A percentile compares a stretch with the other conserved stretches of the same genome.
phyloP scores from a whole-genome alignment of 2,113 vertebrate genomes.

The Bubalus kerabau region DNA sequence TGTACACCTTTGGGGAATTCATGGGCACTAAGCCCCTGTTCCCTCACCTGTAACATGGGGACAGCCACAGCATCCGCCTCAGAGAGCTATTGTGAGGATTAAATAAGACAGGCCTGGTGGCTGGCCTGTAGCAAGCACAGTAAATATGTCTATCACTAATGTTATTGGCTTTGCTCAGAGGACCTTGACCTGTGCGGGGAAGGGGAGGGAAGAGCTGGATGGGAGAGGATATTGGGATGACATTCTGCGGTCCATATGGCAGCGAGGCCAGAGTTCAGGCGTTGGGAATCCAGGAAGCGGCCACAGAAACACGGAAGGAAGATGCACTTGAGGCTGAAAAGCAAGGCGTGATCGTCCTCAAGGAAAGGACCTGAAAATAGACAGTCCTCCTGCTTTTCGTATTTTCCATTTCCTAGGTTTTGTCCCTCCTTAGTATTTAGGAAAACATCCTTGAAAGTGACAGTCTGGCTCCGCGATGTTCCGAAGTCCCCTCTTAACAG shows the following conservation, averaged over 20 bases:
- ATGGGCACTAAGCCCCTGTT: background rate
- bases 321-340: background rate
- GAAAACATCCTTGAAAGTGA: background rate
- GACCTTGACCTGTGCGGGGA: background rate
- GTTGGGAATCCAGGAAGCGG: background rate
- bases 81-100: background rate
- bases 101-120: background rate
- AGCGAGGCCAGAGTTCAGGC: background rate
- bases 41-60: background rate
- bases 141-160: background rate
- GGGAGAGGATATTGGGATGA: background rate
- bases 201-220: no score
- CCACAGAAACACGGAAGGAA: background rate
- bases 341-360: fast-evolving
- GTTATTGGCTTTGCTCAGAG: background rate
- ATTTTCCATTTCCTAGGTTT: background rate
- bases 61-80: background rate
- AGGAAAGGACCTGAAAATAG: background rate
- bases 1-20: background rate
- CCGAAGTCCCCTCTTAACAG: background rate
- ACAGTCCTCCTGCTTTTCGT: background rate
- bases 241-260: background rate
- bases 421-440: background rate
- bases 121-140: background rate
- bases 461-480: background rate